Evolutionary conservation across 1,140 invertebrate species (phyloP), one percentile per base, ranked within the genome.

Genomic region (Kradibia gibbosae): DNA sequence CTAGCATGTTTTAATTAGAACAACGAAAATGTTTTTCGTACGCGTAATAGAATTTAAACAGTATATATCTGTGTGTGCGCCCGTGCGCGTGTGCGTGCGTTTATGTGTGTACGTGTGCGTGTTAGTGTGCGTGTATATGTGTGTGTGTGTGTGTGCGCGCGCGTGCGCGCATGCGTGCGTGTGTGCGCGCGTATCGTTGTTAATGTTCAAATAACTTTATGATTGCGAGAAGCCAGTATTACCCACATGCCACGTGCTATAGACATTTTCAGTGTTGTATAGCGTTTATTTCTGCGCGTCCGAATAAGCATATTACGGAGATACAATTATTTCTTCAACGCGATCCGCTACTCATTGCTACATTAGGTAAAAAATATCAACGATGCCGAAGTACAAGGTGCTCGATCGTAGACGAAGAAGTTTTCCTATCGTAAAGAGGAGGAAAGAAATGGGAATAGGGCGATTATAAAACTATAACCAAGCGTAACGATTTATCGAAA

Each of bases 211-310:
- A 50, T 78, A 72, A 78, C 17, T 57, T 71, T 62, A 65, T 22
- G 22, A 82, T 82, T 87, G 87, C 85, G 86, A 87, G 86, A 86
- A 88, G 87, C 85, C 90, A 91, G 90, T 91, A 91, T 91, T 91
- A 91, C 17, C n/a, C 70, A 82, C 83, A 83, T 87, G 85, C 85
- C 85, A 85, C 78, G 75, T 25, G 75, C 65, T 60, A 81, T 28
- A 39, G 65, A 81, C 25, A 22, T 60, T 71, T 48, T 81, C 74
- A 48, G 34, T 77, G n/a, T 73, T n/a, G 28, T 57, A 17, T 4
- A 36, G 60, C 71, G 48, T 60, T 60, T 78, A 42, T 74, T 53
- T 57, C 15, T 4, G 39, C 42, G 57, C 55, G 20, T 71, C 17
- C 50, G 67, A 79, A 28, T 48, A 15, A 67, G n/a, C 20, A 48